These are phyloP conservation scores for Nicator chloris DNA, from an alignment of 2,113 vertebrate species.

Conservation along the genomic window DNA sequence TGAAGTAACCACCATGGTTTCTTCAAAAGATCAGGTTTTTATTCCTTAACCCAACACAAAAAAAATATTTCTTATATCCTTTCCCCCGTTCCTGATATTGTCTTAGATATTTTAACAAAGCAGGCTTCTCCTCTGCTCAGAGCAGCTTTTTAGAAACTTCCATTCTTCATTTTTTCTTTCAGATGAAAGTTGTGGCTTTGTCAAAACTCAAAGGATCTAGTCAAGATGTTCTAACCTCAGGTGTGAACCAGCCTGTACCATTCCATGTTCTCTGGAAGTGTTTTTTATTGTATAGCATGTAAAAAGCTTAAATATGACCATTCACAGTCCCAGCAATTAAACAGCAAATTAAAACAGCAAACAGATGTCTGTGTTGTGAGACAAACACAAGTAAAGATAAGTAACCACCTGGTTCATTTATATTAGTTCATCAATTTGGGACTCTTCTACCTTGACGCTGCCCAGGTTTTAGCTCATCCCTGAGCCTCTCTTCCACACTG, in stretches of 20 bases:
- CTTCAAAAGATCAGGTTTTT: fast-evolving
- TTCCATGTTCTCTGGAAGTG: background rate
- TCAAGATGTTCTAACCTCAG: background rate
- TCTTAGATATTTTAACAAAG: background rate
- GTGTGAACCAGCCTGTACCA: background rate
- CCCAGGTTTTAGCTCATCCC: background rate
- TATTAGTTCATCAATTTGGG: background rate
- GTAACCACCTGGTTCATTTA: background rate
- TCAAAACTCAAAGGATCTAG: background rate
- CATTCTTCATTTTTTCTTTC: background rate
- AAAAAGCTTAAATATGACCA: background rate
- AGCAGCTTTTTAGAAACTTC: background rate
- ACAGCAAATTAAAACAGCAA: no score
- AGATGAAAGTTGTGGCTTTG: background rate
- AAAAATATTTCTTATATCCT: background rate
- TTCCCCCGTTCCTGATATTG: background rate
- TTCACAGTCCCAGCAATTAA: background rate
- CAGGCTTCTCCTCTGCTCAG: background rate
- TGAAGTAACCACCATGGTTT: background rate
- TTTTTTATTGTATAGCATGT: background rate
- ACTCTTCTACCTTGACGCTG: background rate
- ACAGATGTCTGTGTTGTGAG: background rate
- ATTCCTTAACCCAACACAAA: background rate
- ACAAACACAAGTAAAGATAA: background rate
- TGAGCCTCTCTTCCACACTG: background rate